Percentiles rank a stretch among this genome's conserved stretches.
Evolutionary conservation across 2,797 vertebrate genomes (phyloP).

Genomic region (Oophaga sylvatica): DNA sequence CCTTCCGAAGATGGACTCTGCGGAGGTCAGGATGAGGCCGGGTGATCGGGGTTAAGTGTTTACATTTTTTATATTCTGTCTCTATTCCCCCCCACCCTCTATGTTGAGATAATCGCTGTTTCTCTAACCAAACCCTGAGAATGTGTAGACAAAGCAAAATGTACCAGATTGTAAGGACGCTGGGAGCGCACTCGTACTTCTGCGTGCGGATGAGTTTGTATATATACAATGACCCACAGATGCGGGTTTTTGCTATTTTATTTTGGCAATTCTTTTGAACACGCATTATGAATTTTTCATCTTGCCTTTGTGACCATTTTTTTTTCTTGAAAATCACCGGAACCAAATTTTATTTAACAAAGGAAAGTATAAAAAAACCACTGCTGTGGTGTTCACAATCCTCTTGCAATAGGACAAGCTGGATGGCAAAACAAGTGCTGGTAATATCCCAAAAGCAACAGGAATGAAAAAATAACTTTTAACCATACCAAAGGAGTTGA

Average conservation of each 20-base stretch:
- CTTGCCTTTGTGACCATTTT: not conserved
- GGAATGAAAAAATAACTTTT: no score
- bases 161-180: not conserved
- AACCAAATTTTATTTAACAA: no score
- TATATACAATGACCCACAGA: not conserved
- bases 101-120: conserved; percentile 1
- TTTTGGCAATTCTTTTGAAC: not conserved
- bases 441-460: no score
- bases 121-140: conserved; percentile 13
- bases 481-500: no score
- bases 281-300: not conserved
- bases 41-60: conserved; percentile 40
- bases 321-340: no score
- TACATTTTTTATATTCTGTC: conserved; percentile 54
- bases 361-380: no score
- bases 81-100: conserved; percentile 8
- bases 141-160: conserved; percentile 25
- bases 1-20: conserved; percentile 24
- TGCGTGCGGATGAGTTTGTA: not conserved
- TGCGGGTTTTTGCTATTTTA: no score
- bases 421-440: no score
- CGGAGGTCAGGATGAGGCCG: conserved; percentile 29
- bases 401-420: no score
- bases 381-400: no score
- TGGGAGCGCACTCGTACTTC: not conserved